These are phyloP conservation scores for Rapana venosa DNA, from an alignment of 2,888 invertebrate species.

Conservation along the genomic window DNA sequence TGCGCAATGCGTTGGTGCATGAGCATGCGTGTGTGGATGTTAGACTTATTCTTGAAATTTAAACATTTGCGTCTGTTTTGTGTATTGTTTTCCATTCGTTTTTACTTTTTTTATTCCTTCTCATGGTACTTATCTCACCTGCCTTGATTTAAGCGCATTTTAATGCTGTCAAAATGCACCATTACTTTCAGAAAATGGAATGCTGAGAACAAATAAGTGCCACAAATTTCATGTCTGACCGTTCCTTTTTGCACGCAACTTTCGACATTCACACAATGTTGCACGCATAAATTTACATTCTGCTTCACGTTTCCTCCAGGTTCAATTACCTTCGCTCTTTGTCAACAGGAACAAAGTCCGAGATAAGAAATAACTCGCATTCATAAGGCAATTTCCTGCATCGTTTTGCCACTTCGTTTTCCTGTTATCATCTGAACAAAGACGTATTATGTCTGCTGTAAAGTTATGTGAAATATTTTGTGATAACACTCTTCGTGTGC, in stretches of 20 bases:
- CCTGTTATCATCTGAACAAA: background rate
- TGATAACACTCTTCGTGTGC: background rate
- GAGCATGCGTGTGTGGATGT: constrained; percentile 20
- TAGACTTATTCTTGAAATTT: no score
- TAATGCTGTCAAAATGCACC: background rate
- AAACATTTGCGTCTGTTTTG: no score
- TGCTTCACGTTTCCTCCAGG: background rate
- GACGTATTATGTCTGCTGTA: background rate
- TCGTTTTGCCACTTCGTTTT: background rate
- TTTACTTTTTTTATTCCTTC: background rate
- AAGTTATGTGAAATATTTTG: background rate
- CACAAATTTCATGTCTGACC: background rate
- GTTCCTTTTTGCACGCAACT: background rate
- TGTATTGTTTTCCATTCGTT: background rate
- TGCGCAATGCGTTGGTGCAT: constrained; percentile 18
- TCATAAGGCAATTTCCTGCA: background rate
- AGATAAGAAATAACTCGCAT: background rate
- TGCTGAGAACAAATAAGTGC: background rate
- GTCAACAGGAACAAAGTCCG: constrained; percentile 6
- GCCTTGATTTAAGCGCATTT: background rate
- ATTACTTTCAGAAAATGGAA: background rate
- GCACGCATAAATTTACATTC: background rate
- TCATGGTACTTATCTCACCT: no score
- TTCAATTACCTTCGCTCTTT: background rate
- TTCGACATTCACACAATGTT: no score